Evolutionary conservation across 2,113 vertebrate genomes (phyloP).

Genomic region (Loxodonta africana): DNA sequence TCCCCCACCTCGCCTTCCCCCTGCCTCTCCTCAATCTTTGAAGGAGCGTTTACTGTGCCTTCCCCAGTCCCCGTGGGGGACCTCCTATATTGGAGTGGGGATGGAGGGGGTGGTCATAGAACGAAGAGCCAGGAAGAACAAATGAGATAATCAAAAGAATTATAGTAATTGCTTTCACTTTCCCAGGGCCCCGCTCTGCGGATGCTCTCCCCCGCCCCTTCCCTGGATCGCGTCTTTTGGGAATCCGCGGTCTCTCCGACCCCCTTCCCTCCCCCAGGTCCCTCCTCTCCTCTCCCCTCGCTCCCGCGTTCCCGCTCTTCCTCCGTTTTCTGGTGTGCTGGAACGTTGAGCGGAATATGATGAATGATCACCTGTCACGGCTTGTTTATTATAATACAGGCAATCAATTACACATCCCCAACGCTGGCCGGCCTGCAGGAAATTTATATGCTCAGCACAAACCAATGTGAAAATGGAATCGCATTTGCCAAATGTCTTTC

Average conservation of each 20-base stretch:
- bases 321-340: slow-evolving; percentile 74
- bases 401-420: slow-evolving; percentile 91
- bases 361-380: slow-evolving; percentile 90
- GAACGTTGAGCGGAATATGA: slow-evolving; percentile 86
- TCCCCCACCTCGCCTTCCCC: slow-evolving; percentile 55
- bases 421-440: slow-evolving; percentile 87
- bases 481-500: slow-evolving; percentile 90
- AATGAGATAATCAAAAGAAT: slow-evolving; percentile 83
- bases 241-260: background rate
- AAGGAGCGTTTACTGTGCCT: slow-evolving; percentile 24
- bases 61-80: slow-evolving; percentile 49
- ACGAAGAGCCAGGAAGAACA: slow-evolving; percentile 79
- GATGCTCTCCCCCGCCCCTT: slow-evolving; percentile 23
- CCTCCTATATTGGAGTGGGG: background rate
- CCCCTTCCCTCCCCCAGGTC: slow-evolving; percentile 42
- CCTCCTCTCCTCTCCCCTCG: background rate
- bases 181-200: slow-evolving; percentile 49
- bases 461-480: slow-evolving; percentile 89
- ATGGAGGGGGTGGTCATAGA: slow-evolving; percentile 29
- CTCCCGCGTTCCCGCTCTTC: slow-evolving; percentile 69
- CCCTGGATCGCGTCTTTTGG: slow-evolving; percentile 28
- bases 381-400: slow-evolving; percentile 91
- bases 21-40: background rate
- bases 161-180: slow-evolving; percentile 76
- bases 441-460: slow-evolving; percentile 90